A percentile compares a stretch with the other conserved stretches of the same genome.
phyloP scores from a whole-genome alignment of 2,113 vertebrate genomes.

The Glareola pratincola region DNA sequence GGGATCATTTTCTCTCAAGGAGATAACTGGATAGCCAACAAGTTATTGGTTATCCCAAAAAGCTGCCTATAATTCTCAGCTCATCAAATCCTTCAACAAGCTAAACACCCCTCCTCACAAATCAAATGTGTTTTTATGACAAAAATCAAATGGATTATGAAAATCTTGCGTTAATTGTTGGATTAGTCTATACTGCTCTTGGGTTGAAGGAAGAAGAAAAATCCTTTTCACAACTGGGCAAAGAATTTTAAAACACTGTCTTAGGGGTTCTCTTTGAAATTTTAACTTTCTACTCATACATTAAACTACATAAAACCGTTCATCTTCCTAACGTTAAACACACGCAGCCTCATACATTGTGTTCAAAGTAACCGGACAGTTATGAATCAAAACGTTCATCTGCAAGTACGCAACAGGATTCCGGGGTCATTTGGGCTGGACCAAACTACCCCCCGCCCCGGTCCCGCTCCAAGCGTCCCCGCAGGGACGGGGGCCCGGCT shows the following conservation, averaged over 20 bases:
- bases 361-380: accelerated
- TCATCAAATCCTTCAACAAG: not conserved
- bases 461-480: accelerated
- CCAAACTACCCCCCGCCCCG: accelerated
- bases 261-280: not conserved
- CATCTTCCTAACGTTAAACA: no score
- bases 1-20: not conserved
- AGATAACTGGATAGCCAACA: not conserved
- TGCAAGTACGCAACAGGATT: accelerated
- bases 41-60: not conserved
- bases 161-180: not conserved
- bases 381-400: not conserved
- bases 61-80: not conserved
- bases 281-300: not conserved
- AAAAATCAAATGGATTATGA: not conserved
- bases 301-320: not conserved
- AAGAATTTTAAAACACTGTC: not conserved
- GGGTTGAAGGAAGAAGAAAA: not conserved
- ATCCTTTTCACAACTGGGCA: not conserved
- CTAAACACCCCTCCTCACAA: not conserved
- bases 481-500: no score
- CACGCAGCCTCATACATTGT: accelerated
- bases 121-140: not conserved
- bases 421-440: accelerated
- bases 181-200: not conserved